phyloP scores from a whole-genome alignment of 2,888 invertebrate genomes.

The Drepanosiphum platanoidis region DNA sequence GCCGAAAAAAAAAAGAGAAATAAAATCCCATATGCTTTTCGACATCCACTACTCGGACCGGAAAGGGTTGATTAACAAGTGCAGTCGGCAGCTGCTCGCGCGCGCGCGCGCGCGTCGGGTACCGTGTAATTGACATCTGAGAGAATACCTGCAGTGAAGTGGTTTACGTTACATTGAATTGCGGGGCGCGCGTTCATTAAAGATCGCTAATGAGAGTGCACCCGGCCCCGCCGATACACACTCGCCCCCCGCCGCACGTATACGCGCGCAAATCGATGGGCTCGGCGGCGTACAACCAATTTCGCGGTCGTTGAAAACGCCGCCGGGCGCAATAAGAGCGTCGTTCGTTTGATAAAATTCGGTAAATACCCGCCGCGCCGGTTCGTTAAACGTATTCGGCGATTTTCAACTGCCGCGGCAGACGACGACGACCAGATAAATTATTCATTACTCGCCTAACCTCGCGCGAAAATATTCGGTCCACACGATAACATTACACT shows the following conservation, averaged over 20 bases:
- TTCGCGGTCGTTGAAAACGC: not conserved
- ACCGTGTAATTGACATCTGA: not conserved
- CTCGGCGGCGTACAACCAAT: too few relatives aligned
- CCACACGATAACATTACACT: too few relatives aligned
- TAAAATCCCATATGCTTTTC: too few relatives aligned
- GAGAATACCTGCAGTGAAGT: not conserved
- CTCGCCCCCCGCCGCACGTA: too few relatives aligned
- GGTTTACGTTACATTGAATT: slow-evolving; percentile 6
- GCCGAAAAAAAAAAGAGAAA: too few relatives aligned
- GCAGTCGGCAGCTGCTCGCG: not conserved
- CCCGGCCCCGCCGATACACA: too few relatives aligned
- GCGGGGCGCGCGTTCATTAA: not conserved
- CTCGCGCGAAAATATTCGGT: too few relatives aligned
- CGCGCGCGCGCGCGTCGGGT: too few relatives aligned
- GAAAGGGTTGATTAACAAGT: not conserved
- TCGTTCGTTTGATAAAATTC: slow-evolving; percentile 15
- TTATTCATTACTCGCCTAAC: too few relatives aligned
- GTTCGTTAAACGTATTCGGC: slow-evolving; percentile 12
- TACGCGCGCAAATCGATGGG: too few relatives aligned
- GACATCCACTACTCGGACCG: not conserved
- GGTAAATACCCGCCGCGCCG: too few relatives aligned
- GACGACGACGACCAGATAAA: too few relatives aligned
- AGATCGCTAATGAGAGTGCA: slow-evolving; percentile 5
- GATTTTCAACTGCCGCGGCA: not conserved
- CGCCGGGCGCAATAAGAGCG: not conserved